Conservation (phyloP, 2,888 invertebrate genomes). For the Cordilura impudica region DNA sequence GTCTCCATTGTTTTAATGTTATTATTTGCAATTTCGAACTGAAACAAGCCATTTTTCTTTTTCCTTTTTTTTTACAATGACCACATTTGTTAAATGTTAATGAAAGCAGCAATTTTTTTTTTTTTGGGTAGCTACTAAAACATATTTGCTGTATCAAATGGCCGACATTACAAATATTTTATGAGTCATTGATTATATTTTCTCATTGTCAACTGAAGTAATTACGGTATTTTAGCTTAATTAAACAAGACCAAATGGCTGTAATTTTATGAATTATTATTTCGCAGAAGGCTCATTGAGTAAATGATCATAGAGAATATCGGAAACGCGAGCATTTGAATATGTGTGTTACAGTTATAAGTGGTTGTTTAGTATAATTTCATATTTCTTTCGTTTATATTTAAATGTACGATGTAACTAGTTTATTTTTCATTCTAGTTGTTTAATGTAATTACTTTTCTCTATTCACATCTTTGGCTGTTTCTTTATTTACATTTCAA, state of each 20-base stretch:
- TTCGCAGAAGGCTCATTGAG: slow-evolving; percentile 24
- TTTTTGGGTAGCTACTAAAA: slow-evolving; percentile 23
- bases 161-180: slow-evolving; percentile 26
- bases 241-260: slow-evolving; percentile 35
- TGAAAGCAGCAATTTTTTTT: background rate
- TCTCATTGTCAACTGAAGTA: slow-evolving; percentile 17
- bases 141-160: slow-evolving; percentile 35
- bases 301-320: slow-evolving; percentile 23
- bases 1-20: slow-evolving; percentile 43
- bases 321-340: too few species aligned
- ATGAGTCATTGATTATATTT: slow-evolving; percentile 45
- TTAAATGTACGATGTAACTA: too few species aligned
- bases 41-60: slow-evolving; percentile 49
- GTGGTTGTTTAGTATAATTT: too few species aligned
- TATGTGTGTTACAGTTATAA: background rate
- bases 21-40: slow-evolving; percentile 51
- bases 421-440: background rate
- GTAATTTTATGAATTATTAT: slow-evolving; percentile 11
- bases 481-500: slow-evolving; percentile 50
- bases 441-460: too few species aligned
- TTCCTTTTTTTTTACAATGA: slow-evolving; percentile 49
- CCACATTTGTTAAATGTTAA: slow-evolving; percentile 44
- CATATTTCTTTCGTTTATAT: background rate
- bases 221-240: slow-evolving; percentile 29
- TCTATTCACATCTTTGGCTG: background rate